Percentiles rank a stretch among this genome's conserved stretches.
Conservation (phyloP, 2,113 vertebrate species). For the Dromiciops gliroides region DNA sequence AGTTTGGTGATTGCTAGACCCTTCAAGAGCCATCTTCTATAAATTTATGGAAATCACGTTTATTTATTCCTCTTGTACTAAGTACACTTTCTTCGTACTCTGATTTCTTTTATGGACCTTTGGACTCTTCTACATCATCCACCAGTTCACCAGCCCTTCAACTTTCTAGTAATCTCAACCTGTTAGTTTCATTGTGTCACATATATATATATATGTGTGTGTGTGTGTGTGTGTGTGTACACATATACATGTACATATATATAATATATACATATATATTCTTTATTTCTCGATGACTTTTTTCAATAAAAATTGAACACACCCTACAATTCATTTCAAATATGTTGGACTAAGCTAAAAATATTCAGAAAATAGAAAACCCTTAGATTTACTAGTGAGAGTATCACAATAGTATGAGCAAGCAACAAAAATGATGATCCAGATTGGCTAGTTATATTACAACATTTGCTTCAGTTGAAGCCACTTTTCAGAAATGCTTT, state of each 20-base stretch:
- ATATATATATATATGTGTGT: too few species aligned
- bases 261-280: too few species aligned
- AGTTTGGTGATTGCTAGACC: neutral
- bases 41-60: neutral
- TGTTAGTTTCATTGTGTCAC: neutral
- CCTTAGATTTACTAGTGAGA: neutral
- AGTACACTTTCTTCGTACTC: neutral
- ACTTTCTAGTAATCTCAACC: neutral
- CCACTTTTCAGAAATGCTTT: neutral
- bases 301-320: neutral
- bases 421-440: neutral
- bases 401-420: neutral
- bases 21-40: neutral
- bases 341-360: neutral
- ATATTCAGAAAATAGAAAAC: neutral
- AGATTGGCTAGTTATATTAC: neutral
- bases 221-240: too few species aligned
- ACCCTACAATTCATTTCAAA: neutral
- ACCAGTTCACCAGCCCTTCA: neutral
- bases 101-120: neutral
- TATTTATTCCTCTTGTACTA: neutral
- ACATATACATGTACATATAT: too few species aligned
- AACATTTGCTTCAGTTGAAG: neutral
- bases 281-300: too few species aligned
- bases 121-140: neutral